Evolutionary conservation across 1,140 invertebrate species (phyloP).

Genomic region (Pemphigus obesinymphae): DNA sequence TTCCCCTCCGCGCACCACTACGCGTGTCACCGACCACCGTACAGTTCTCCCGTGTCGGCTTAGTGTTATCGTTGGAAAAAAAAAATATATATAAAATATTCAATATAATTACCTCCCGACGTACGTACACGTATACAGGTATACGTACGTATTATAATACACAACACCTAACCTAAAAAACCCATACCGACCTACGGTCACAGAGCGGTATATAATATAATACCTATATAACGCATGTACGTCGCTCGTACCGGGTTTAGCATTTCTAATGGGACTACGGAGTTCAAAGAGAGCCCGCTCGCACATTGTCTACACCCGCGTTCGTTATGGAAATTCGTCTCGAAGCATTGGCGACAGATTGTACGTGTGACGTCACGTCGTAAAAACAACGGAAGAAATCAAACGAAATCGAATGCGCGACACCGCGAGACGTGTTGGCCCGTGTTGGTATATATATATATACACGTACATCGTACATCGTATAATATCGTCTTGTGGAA

Average conservation of each 20-base stretch:
- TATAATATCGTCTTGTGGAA: background rate
- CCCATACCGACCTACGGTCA: too few species aligned
- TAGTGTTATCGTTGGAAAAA: background rate
- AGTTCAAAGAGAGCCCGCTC: constrained; percentile 33
- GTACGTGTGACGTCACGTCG: background rate
- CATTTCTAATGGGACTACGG: constrained; percentile 29
- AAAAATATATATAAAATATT: constrained; percentile 11
- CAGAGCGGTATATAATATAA: background rate
- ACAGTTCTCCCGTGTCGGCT: constrained; percentile 1
- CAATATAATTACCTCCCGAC: constrained; percentile 28
- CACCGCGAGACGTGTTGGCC: background rate
- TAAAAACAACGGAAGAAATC: constrained; percentile 22
- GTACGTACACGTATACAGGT: background rate
- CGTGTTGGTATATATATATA: background rate
- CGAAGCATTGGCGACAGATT: background rate
- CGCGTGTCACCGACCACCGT: background rate
- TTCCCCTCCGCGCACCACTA: background rate
- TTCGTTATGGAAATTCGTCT: constrained; percentile 40
- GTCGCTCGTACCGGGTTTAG: background rate
- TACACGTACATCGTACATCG: too few species aligned
- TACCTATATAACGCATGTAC: background rate
- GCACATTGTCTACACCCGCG: constrained; percentile 24
- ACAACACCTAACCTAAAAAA: too few species aligned
- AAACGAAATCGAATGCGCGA: background rate
- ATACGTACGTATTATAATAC: background rate